Conservation (phyloP, 2,888 invertebrate species). For the Lepidocyrtinus sp. region DNA sequence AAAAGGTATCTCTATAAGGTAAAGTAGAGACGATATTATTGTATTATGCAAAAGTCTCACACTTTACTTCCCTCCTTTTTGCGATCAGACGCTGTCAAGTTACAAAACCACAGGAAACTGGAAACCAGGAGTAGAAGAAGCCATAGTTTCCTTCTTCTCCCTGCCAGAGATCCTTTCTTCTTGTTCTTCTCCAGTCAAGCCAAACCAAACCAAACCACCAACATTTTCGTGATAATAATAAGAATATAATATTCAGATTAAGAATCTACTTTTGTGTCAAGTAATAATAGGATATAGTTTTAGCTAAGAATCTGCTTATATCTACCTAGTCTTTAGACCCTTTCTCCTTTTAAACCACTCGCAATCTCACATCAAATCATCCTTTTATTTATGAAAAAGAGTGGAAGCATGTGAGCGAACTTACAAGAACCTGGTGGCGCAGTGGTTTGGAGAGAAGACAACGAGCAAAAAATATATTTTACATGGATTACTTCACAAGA, state of each 20-base stretch:
- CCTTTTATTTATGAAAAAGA: background rate
- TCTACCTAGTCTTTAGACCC: too few species aligned
- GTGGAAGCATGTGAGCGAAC: slow-evolving; percentile 20
- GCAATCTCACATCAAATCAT: background rate
- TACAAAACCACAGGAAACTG: slow-evolving; percentile 53
- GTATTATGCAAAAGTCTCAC: slow-evolving; percentile 49
- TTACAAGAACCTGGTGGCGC: slow-evolving; percentile 27
- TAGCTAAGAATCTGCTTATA: background rate
- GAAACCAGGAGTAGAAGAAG: slow-evolving; percentile 38
- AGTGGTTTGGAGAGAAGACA: background rate
- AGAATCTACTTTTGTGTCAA: slow-evolving; percentile 9
- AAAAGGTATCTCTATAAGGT: too few species aligned
- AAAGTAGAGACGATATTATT: slow-evolving; percentile 50
- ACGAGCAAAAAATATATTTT: slow-evolving; percentile 12
- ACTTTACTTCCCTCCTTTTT: slow-evolving; percentile 37
- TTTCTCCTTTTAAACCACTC: slow-evolving; percentile 10
- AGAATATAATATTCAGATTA: slow-evolving; percentile 18
- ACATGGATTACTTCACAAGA: slow-evolving; percentile 37
- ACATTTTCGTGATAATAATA: slow-evolving; percentile 4
- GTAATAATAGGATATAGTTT: background rate
- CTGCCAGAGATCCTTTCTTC: too few species aligned
- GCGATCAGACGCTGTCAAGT: slow-evolving; percentile 54
- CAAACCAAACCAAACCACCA: background rate
- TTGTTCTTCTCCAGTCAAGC: too few species aligned
- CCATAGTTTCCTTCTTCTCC: too few species aligned